Percentiles rank a stretch among this genome's conserved stretches.
These are phyloP conservation scores for Agrilus biguttatus DNA, from an alignment of 2,888 invertebrate genomes.

Conservation along the genomic window DNA sequence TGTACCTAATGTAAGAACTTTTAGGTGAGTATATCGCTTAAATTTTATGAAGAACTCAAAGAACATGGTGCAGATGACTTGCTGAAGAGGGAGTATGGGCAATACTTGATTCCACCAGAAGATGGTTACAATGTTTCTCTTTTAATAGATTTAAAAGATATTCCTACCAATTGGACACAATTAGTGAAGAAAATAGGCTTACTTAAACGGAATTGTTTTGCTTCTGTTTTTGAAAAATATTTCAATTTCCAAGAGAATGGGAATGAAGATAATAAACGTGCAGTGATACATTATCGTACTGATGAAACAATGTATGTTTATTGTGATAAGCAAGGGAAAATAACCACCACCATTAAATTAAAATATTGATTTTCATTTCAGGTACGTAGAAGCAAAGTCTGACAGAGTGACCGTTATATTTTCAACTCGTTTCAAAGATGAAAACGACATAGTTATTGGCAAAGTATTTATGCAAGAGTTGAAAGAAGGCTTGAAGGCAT, in stretches of 20 bases:
- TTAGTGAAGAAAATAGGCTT: conserved; percentile 85
- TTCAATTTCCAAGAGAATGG: conserved; percentile 95
- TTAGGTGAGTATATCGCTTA: conserved; percentile 93
- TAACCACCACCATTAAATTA: not conserved
- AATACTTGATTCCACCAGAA: conserved; percentile 69
- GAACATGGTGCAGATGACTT: conserved; percentile 97
- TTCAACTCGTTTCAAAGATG: conserved; percentile 96
- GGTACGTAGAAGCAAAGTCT: conserved; percentile 95
- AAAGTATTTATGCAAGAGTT: conserved; percentile 99
- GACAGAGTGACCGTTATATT: conserved; percentile 99
- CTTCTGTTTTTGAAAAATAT: conserved; percentile 98
- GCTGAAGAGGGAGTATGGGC: conserved; percentile 83
- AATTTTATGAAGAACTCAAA: conserved; percentile 96
- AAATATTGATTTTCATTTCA: conserved; percentile 23
- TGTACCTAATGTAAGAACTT: conserved; percentile 17
- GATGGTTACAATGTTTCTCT: conserved; percentile 92
- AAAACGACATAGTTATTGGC: conserved; percentile 96
- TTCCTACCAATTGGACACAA: conserved; percentile 81
- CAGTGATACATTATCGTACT: conserved; percentile 96
- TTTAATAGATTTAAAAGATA: conserved; percentile 80
- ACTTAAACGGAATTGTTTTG: conserved; percentile 96
- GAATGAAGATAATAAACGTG: conserved; percentile 78
- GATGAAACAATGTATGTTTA: conserved; percentile 90
- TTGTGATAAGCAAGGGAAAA: not conserved
- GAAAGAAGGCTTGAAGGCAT: conserved; percentile 91